Evolutionary conservation across 2,113 vertebrate species (phyloP), one percentile per base, ranked within the genome.

Genomic region (Acinonyx jubatus): DNA sequence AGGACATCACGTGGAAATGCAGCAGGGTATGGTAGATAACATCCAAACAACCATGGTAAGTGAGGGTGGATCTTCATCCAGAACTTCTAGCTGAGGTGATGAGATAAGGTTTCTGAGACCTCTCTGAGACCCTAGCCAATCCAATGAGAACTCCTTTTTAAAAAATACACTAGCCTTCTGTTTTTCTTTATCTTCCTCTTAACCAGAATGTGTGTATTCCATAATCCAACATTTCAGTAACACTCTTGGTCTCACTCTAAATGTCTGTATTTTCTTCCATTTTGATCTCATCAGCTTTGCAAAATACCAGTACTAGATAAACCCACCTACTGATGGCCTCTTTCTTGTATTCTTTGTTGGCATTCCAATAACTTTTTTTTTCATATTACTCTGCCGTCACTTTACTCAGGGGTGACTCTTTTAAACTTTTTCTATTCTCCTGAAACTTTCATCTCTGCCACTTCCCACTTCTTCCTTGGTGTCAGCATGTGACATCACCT

Each of bases 201-300:
- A 52, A 36, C 21, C 4, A 2, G 55, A 82, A 63, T 38, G 33
- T 25, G 33, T 45, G 38, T 68, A 69, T 69, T 80, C 48, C 15
- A 29, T 80, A 68, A 27, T 10, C 7, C 57, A 89, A 18, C 33
- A 94, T 89, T 76, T 61, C 27, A 36, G 1, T 38, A 91, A 80
- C 41, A 78, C 5, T 7, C 66, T 92, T 65, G n/a, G 7, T 33
- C 61, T 55, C 6, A n/a, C 52, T 82, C 13, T 55, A 68, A 69
- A 79, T 31, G 0, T 48, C 50, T 21, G 14, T 68, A 41, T 65
- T 38, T 21, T 1, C 23, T 0, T 45, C 12, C 41, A 33, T 38
- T 82, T 95, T 88, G 9, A 52, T 90, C 16, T 65, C 11, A 48
- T n/a, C 50, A 4, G 27, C 89, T 83, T 86, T 94, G 7, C 31